Conservation (phyloP, 2,888 invertebrate species). For the Drosophila emarginata region DNA sequence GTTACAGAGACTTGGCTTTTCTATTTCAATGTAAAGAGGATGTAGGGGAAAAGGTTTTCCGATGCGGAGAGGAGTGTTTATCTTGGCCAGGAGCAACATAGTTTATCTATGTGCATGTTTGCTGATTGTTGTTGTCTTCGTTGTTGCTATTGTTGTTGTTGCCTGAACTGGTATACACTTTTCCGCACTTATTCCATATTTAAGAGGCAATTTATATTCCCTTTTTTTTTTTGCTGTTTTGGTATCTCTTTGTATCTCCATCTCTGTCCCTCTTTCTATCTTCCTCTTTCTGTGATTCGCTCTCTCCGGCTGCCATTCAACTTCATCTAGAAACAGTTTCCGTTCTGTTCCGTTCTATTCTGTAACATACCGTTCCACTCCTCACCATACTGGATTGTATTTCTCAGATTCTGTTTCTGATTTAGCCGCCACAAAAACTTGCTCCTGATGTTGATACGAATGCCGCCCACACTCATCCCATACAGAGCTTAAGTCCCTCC, state of each 20-base stretch:
- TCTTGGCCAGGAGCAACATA: constrained; percentile 72
- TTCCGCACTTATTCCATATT: constrained; percentile 80
- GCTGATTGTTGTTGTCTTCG: constrained; percentile 35
- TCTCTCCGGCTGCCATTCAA: constrained; percentile 67
- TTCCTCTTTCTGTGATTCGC: constrained; percentile 9
- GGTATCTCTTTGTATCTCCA: constrained; percentile 4
- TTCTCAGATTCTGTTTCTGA: constrained; percentile 65
- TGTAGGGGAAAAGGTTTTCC: constrained; percentile 2
- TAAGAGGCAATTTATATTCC: constrained; percentile 82
- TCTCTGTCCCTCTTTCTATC: not conserved
- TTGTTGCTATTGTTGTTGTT: constrained; percentile 16
- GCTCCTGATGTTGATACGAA: constrained; percentile 6
- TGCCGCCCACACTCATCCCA: constrained; percentile 13
- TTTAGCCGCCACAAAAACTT: constrained; percentile 42
- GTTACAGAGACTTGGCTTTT: constrained; percentile 52
- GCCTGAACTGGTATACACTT: constrained; percentile 55
- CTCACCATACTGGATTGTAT: constrained; percentile 29
- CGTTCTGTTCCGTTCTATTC: constrained; percentile 33
- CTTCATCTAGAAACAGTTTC: constrained; percentile 71
- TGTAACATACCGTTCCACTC: constrained; percentile 21
- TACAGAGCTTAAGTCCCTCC: not conserved
- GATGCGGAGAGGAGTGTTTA: constrained; percentile 55
- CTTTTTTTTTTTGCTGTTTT: constrained; percentile 61
- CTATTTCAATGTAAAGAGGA: constrained; percentile 16
- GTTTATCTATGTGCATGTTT: constrained; percentile 78